phyloP scores from a whole-genome alignment of 2,113 vertebrate species.

The Lanius collurio region DNA sequence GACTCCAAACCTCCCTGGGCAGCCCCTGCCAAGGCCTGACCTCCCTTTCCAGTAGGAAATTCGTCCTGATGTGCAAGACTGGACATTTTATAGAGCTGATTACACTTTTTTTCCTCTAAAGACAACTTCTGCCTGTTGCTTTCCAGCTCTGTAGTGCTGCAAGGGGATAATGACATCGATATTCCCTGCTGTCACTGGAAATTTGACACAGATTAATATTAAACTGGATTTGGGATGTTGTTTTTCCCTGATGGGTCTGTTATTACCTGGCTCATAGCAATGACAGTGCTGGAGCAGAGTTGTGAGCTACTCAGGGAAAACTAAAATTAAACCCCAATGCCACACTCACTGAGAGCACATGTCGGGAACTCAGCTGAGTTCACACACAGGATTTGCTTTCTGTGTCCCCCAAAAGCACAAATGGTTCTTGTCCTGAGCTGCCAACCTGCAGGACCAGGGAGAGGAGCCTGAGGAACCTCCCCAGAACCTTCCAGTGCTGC shows the following conservation, averaged over 20 bases:
- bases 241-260: background rate
- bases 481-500: background rate
- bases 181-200: background rate
- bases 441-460: background rate
- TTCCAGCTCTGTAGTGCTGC: background rate
- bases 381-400: background rate
- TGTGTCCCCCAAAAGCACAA: background rate
- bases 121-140: background rate
- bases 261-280: background rate
- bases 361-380: background rate
- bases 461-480: background rate
- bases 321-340: background rate
- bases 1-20: background rate
- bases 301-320: background rate
- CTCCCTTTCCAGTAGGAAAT: background rate
- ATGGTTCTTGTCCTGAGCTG: background rate
- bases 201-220: constrained; percentile 22
- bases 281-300: background rate
- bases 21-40: background rate
- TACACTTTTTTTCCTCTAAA: background rate
- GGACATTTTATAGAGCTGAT: background rate
- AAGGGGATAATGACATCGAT: background rate
- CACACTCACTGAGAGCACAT: background rate
- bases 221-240: background rate
- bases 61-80: background rate